phyloP scores from a whole-genome alignment of 2,888 invertebrate species.

The Tachina grossa region DNA sequence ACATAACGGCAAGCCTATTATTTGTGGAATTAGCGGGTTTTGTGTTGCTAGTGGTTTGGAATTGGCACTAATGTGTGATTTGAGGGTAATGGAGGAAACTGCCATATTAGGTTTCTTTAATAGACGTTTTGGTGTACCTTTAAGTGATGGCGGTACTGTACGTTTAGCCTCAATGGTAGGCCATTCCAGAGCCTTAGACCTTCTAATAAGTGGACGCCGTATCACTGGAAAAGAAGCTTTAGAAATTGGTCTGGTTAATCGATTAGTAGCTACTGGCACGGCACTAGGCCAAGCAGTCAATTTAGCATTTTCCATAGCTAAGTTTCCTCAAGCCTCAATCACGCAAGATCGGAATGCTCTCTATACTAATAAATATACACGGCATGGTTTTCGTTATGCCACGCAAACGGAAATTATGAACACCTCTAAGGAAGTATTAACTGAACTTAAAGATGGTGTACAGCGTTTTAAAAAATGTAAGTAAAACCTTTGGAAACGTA shows the following conservation, averaged over 20 bases:
- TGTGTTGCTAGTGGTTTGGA: conserved; percentile 96
- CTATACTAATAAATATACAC: conserved; percentile 87
- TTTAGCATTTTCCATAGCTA: conserved; percentile 88
- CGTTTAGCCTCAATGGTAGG: conserved; percentile 93
- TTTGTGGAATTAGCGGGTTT: conserved; percentile 94
- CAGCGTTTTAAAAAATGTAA: conserved; percentile 87
- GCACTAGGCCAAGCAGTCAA: conserved; percentile 91
- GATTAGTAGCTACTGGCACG: conserved; percentile 92
- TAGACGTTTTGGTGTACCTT: conserved; percentile 93
- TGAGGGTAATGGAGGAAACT: conserved; percentile 93
- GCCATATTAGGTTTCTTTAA: conserved; percentile 92
- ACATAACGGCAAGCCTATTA: conserved; percentile 91
- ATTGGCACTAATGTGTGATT: conserved; percentile 94
- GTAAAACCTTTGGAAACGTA: conserved; percentile 12
- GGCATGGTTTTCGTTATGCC: conserved; percentile 85
- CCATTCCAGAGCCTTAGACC: conserved; percentile 91
- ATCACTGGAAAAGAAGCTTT: conserved; percentile 90
- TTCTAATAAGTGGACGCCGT: conserved; percentile 92
- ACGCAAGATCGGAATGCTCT: conserved; percentile 82
- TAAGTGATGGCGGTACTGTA: conserved; percentile 92
- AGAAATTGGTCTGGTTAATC: conserved; percentile 91
- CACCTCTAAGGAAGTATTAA: conserved; percentile 85
- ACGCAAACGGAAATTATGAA: conserved; percentile 85
- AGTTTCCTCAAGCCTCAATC: conserved; percentile 88
- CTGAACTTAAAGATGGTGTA: conserved; percentile 87